These are phyloP conservation scores for Gasterosteus aculeatus DNA, from an alignment of 2,113 vertebrate species.

Conservation along the genomic window DNA sequence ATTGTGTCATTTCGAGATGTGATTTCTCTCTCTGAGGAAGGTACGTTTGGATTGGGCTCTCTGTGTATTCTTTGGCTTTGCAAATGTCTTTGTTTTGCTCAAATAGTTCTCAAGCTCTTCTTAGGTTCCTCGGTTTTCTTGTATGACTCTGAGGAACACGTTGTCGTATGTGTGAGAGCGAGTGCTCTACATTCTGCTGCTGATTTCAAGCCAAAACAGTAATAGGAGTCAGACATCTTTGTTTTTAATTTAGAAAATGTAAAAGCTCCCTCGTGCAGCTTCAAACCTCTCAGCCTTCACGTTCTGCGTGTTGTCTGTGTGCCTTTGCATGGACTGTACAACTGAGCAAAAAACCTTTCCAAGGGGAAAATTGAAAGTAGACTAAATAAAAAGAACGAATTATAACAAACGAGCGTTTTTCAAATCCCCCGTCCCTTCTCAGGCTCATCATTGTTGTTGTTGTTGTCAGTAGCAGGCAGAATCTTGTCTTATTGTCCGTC, in stretches of 20 bases:
- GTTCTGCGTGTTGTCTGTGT: too few species aligned
- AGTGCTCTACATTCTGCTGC: slow-evolving; percentile 49
- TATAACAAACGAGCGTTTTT: not conserved
- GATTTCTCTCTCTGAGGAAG: slow-evolving; percentile 35
- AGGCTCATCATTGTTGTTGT: not conserved
- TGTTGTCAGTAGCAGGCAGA: slow-evolving; percentile 12
- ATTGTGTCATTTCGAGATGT: not conserved
- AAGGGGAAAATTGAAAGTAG: not conserved
- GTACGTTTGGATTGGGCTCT: slow-evolving; percentile 48
- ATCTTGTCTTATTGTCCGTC: slow-evolving; percentile 50
- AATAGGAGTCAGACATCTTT: slow-evolving; percentile 61
- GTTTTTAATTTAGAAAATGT: slow-evolving; percentile 27
- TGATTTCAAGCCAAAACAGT: slow-evolving; percentile 63
- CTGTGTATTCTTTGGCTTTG: slow-evolving; percentile 56
- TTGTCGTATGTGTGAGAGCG: slow-evolving; percentile 26
- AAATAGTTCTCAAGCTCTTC: slow-evolving; percentile 54
- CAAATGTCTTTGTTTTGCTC: slow-evolving; percentile 54
- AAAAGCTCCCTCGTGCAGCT: too few species aligned
- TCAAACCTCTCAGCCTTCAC: too few species aligned
- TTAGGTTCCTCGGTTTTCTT: slow-evolving; percentile 37
- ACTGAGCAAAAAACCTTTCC: not conserved
- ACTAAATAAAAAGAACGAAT: not conserved
- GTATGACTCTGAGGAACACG: slow-evolving; percentile 42
- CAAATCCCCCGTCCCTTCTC: not conserved
- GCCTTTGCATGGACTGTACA: not conserved